Base-by-base conservation (phyloP, 2,888 invertebrate species). In the Cerastoderma edule region DNA sequence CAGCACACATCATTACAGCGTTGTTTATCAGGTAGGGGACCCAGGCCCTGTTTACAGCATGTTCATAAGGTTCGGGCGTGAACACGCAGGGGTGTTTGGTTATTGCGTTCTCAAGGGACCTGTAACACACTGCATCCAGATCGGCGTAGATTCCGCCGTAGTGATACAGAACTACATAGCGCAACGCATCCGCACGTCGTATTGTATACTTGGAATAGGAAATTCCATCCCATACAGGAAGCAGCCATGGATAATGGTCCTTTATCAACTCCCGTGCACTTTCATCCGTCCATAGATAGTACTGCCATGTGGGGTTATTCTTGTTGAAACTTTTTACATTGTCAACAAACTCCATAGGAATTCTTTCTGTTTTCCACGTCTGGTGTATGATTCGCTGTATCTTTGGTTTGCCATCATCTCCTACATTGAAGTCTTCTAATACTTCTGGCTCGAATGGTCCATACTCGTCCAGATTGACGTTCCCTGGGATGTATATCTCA, bases 281-380 rank as follows among this genome's bases (percentile, higher is more conserved):
- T 13, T 85, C 83, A 67, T 89, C 88, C n/a, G 90, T 91, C 92
- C 92, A 92, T 24, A 92, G 78, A 86, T 87, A 88, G 80, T 91
- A 91, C 60, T 88, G 83, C 91, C 90, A 91, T 33, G 83, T 86
- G 5, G 90, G 91, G 67, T 91, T 87, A 39, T 85, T 64, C 2
- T 75, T 57, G 3, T 72, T 67, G 89, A 91, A 91, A 1, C 88
- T 84, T 68, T 84, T 77, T 28, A 91, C 75, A 87, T 89, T 90
- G 1, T 72, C 67, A 2, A 73, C 70, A 78, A 87, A 84, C 63
- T 82, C 84, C 24, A 68, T 64, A 8, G 89, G 88, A 50, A 89
- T 77, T 10, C 77, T 24, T 1, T 67, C 76, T 63, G 75, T 72
- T 75, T 86, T 87, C 87, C 89, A 88, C 1, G 87, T 88, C 75